A percentile compares a stretch with the other conserved stretches of the same genome.
Evolutionary conservation across 2,888 invertebrate species (phyloP).

Genomic region (Epicampocera succincta): DNA sequence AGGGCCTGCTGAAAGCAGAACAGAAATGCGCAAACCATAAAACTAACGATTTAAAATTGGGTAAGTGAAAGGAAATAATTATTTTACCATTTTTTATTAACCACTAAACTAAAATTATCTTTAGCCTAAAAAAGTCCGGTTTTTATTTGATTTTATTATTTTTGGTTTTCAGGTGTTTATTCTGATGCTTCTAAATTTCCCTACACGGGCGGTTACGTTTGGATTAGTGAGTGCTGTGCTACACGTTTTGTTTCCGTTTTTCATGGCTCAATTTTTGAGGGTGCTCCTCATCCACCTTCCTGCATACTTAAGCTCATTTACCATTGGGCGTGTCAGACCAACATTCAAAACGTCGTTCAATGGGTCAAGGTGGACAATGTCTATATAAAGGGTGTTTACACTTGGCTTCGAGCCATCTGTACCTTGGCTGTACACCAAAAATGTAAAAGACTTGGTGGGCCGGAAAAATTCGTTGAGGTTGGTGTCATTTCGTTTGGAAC

Average conservation of each 20-base stretch:
- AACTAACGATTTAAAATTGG: conserved; percentile 88
- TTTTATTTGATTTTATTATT: too few relatives aligned
- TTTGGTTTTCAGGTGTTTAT: conserved; percentile 87
- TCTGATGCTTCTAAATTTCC: conserved; percentile 92
- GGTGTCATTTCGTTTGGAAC: conserved; percentile 94
- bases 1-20: conserved; percentile 90
- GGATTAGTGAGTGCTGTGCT: conserved; percentile 94
- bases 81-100: too few relatives aligned
- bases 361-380: conserved; percentile 92
- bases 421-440: conserved; percentile 91
- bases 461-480: conserved; percentile 87
- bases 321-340: conserved; percentile 96
- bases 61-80: conserved; percentile 78
- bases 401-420: conserved; percentile 89
- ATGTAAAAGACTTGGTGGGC: conserved; percentile 87
- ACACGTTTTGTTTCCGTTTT: conserved; percentile 93
- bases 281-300: conserved; percentile 91
- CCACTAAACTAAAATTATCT: too few relatives aligned
- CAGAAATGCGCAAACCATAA: conserved; percentile 89
- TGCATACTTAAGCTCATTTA: conserved; percentile 92
- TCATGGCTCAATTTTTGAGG: conserved; percentile 93
- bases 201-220: conserved; percentile 94
- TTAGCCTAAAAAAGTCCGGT: too few relatives aligned
- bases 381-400: conserved; percentile 86
- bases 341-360: conserved; percentile 92